A percentile compares a stretch with the other conserved stretches of the same genome.
These are phyloP conservation scores for Hypotaenidia okinawae DNA, from an alignment of 2,797 vertebrate genomes.

Conservation along the genomic window DNA sequence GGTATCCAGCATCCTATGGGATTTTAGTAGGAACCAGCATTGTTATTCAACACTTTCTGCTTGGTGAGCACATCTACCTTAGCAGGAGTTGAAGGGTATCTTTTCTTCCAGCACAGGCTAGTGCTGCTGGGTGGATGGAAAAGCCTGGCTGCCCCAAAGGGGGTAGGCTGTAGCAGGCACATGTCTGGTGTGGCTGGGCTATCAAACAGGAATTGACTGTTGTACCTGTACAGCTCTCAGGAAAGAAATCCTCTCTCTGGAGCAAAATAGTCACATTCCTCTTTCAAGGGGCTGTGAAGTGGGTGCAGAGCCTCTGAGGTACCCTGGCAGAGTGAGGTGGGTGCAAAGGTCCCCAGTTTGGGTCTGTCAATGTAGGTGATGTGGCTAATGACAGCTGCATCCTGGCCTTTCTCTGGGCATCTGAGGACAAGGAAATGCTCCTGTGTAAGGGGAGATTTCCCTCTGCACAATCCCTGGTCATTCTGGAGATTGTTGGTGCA, in stretches of 20 bases:
- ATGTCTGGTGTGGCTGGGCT: not conserved
- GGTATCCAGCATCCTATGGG: too few species aligned
- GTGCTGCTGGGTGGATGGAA: not conserved
- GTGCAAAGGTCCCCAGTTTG: not conserved
- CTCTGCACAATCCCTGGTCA: rapidly evolving
- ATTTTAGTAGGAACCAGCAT: not conserved
- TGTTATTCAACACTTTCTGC: not conserved
- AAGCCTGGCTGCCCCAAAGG: not conserved
- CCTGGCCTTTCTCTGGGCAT: not conserved
- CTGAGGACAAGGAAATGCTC: not conserved
- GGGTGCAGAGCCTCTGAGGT: too few species aligned
- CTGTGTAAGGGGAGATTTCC: not conserved
- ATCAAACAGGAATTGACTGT: not conserved
- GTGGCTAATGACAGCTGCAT: not conserved
- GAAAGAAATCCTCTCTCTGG: not conserved
- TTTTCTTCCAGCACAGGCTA: not conserved
- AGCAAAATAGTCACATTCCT: not conserved
- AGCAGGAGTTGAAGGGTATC: not conserved
- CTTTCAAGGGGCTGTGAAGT: not conserved
- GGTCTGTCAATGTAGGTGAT: rapidly evolving
- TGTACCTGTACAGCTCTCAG: not conserved
- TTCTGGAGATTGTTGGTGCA: rapidly evolving
- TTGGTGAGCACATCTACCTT: rapidly evolving
- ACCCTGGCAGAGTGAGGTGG: rapidly evolving
- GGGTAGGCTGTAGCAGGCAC: not conserved